Evolutionary conservation across 1,140 invertebrate genomes (phyloP), one percentile per base, ranked within the genome.

Genomic region (Lordiphosa clarofinis): DNA sequence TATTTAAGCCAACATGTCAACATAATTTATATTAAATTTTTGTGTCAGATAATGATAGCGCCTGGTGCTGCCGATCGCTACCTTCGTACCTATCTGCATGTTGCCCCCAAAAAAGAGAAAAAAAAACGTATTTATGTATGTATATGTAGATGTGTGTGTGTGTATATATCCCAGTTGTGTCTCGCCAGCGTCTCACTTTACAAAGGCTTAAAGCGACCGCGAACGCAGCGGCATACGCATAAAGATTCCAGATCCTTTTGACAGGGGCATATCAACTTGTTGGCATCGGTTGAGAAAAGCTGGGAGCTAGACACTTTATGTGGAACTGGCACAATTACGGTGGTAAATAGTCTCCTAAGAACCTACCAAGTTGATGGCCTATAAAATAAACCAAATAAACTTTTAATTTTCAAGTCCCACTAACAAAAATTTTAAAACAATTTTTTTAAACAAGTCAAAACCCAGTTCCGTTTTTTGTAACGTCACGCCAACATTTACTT

Each of bases 21-120:
- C 82, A 87, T 87, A 87, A 87, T 87, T 87, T 87, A 87, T 87
- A 87, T 87, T 87, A 87, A 87, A 82, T 82, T 87, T 87, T 72
- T 82, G 76, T 78, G 76, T 87, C 82, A 87, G 82, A 87, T 82
- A 87, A 87, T 87, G 82, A 87, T 87, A 87, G 84, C 82, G 82
- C 73, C 76, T 75, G 36, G 39, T 68, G 67, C 67, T 74, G 75
- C 57, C 57, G 63, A 67, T 60, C 47, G 40, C 50, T 12, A 54
- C 40, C 37, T 24, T 15, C 38, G 35, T 54, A 43, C 33, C 10
- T 40, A 33, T 36, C 24, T 43, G 38, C 37, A 37, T 52, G 33
- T 52, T 52, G 49, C 21, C 13, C 13, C 35, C 42, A 44, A 44
- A 44, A 44, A 39, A 39, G 54, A 53, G 40, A 69, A 44, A 69